Evolutionary conservation across 2,113 vertebrate genomes (phyloP), one percentile per base, ranked within the genome.

Genomic region (Chloropsis hardwickii): DNA sequence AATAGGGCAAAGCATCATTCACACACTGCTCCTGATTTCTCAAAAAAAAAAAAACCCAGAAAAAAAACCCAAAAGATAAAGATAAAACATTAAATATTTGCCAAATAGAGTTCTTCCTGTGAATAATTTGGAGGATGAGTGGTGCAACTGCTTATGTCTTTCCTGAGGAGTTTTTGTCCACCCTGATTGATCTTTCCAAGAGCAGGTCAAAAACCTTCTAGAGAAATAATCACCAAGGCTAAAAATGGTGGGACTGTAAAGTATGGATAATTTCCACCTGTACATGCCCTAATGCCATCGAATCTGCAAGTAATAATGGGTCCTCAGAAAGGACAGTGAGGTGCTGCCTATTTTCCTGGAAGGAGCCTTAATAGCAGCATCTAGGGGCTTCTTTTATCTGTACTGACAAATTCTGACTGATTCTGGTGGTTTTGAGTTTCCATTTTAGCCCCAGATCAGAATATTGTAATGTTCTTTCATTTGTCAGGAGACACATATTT

Each of bases 351-450:
- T 78, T 76, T 69, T 57, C 54, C 42, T 65, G 31, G 25, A 54
- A 82, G 33, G n/a, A 22, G 5, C 33, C 57, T 6, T 5, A 29
- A 37, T 0, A 67, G 9, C 44, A 81, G 18, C 15, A 45, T 40
- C 21, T 13, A 0, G 0, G 7, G 19, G 5, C 6, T 61, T 42
- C 12, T 57, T 21, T 48, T 47, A n/a, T 16, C n/a, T 57, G 3
- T 40, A 14, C 7, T 60, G 18, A 8, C 2, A 44, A 74, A 40
- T 12, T 18, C 35, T 76, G 44, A 33, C 31, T 72, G 35, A 39
- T 62, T 31, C 18, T 69, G 40, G 8, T 1, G 2, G 16, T 54
- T 70, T 16, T 51, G 27, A 54, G 23, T 64, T 66, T 69, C 25
- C 9, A 2, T 54, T 70, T 79, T 20, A 69, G 12, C 17, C 31